Percentiles rank a stretch among this genome's conserved stretches.
Conservation (phyloP, 2,888 invertebrate species). For the Horisme vitalbata region DNA sequence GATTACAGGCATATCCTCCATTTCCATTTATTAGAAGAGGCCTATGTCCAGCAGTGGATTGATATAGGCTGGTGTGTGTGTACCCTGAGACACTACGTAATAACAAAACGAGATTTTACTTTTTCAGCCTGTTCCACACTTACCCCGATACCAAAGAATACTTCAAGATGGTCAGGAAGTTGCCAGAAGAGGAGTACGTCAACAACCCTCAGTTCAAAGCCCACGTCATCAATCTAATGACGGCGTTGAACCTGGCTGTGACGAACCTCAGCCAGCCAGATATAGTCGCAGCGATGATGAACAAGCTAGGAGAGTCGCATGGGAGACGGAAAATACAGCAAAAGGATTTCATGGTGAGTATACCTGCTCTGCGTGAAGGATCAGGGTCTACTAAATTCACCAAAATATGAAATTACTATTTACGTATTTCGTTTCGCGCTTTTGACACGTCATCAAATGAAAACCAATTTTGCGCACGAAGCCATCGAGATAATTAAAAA, state of each 20-base stretch:
- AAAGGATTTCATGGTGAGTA: slow-evolving; percentile 64
- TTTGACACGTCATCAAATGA: too few relatives aligned
- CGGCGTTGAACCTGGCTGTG: slow-evolving; percentile 64
- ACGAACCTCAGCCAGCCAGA: slow-evolving; percentile 69
- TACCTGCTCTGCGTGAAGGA: background rate
- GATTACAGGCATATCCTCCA: too few relatives aligned
- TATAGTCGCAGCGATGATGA: slow-evolving; percentile 70
- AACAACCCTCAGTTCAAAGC: slow-evolving; percentile 73
- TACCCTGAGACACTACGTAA: too few relatives aligned
- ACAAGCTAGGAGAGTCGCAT: slow-evolving; percentile 71
- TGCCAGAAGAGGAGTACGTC: slow-evolving; percentile 60
- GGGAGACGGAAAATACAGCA: slow-evolving; percentile 59
- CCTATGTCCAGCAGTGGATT: too few relatives aligned
- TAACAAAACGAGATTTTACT: too few relatives aligned
- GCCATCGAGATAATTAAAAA: too few relatives aligned
- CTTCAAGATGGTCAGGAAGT: slow-evolving; percentile 66
- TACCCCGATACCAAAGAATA: slow-evolving; percentile 68
- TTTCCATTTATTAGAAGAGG: too few relatives aligned
- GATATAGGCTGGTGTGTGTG: too few relatives aligned
- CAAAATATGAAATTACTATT: too few relatives aligned
- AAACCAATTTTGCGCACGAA: too few relatives aligned
- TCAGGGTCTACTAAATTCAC: too few relatives aligned
- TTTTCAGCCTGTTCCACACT: slow-evolving; percentile 59
- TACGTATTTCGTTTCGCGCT: too few relatives aligned
- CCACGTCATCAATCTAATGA: slow-evolving; percentile 75